Base-by-base conservation (phyloP, 1,140 invertebrate species). In the Plectrocnemia conspersa region DNA sequence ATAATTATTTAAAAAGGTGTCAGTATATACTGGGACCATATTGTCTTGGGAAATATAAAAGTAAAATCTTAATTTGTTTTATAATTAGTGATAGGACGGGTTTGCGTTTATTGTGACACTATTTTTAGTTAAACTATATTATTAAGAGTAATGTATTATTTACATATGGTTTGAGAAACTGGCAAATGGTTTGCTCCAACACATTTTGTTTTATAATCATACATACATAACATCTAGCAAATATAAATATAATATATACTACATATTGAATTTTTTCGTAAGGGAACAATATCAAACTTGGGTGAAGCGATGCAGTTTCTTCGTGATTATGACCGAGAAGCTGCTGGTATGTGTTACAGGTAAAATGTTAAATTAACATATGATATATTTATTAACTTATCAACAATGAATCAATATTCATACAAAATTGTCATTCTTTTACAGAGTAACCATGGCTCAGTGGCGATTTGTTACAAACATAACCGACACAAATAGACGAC, bases 391-490 rank as follows among this genome's bases (percentile, higher is more conserved):
- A 7, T 29, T 29, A 7, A 7, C n/a, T 29, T 29, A 29, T 29
- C n/a, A 29, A 29, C n/a, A 29, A 29, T 29, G n/a, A 29, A 13
- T 4, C 16, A 13, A 15, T 13, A 15, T 5, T 16, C 9, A 3
- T 10, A 15, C 3, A 3, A 16, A 2, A 15, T 40, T 40, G 16
- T 5, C 2, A 40, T 10, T 16, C 9, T 5, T 16, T 5, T 40
- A 5, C 56, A 78, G 77, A 60, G 81, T 86, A 1, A 84, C 79
- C 52, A 78, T 74, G 38, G 79, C 84, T 0, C 83, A 86, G 59
- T 91, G 88, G 87, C 78, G 79, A 52, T 91, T 85, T 58, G 82
- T 82, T 7, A 89, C 85, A 3, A 91, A 91, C 66, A 82, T 89
- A 35, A 89, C 86, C 0, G 84, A 86, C 48, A 64, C 64, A 21